Evolutionary conservation across 92 coral and sea anemone species (phyloP), one percentile per base, ranked within the genome.

Genomic region (Desmophyllum pertusum): DNA sequence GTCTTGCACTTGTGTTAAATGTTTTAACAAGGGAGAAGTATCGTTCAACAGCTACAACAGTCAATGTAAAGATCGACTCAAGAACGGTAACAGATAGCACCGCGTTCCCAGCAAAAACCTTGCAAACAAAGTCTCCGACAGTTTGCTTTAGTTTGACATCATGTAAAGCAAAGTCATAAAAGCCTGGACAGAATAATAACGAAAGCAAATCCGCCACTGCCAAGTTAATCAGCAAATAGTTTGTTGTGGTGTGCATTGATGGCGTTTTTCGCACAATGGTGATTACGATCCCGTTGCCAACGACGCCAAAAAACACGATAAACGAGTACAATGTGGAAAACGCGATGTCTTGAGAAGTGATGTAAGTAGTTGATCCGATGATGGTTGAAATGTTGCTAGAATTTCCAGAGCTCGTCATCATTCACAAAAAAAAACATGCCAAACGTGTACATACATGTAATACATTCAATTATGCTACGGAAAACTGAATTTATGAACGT

Each of bases 41-140:
- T 23, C 90, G 40, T 48, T 86, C 90, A 15, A 81, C 81, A n/a
- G 90, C 90, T 9, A 86, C 19, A 5, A 80, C 75, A 8, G 53
- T 45, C 61, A 80, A 25, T 1, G 45, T 80, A 14, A 67, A 50
- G 63, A 70, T 83, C 2, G 86, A 73, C 77, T 66, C 90, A 2
- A 75, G 73, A 1, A 81, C 69, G 11, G 90, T 75, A 0, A 81
- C 75, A 37, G 90, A 73, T 23, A 80, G 55, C 29, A 87, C 73
- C 1, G 64, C 90, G 46, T 87, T 87, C 5, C 90, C 90, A 6
- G 86, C 84, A 41, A 87, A 87, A 0, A 87, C 73, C 81, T 81
- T 86, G 81, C 90, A 86, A 37, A 86, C 46, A 39, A 57, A 63
- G 75, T 81, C 86, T 10, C 90, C 90, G 13, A 25, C 0, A 10